Evolutionary conservation across 2,113 vertebrate species (phyloP).

Genomic region (Azemiops feae): DNA sequence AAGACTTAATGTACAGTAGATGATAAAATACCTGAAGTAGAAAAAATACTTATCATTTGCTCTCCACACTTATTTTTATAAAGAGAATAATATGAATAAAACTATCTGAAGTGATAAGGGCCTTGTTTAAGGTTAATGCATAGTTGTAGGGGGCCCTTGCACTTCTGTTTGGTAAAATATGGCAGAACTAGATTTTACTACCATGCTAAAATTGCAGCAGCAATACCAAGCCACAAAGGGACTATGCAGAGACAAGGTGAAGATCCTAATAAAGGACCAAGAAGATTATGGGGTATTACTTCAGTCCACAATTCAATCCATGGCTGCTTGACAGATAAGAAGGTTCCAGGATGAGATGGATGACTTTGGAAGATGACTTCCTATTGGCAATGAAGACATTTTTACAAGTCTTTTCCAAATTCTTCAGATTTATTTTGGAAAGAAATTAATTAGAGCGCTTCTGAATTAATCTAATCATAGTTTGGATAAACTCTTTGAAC

Average conservation of each 20-base stretch:
- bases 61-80: background rate
- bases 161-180: background rate
- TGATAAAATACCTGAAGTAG: slow-evolving; percentile 64
- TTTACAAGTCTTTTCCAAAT: background rate
- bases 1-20: slow-evolving; percentile 54
- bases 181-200: background rate
- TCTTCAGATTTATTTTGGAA: background rate
- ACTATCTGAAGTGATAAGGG: slow-evolving; percentile 58
- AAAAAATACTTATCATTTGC: slow-evolving; percentile 29
- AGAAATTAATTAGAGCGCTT: background rate
- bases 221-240: background rate
- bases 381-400: background rate
- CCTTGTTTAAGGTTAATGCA: slow-evolving; percentile 63
- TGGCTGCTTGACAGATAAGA: background rate
- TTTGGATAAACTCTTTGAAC: background rate
- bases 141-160: slow-evolving; percentile 26
- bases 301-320: background rate
- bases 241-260: background rate
- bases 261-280: background rate
- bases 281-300: background rate
- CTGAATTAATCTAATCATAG: background rate
- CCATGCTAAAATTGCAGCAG: background rate
- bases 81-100: slow-evolving; percentile 53
- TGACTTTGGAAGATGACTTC: background rate
- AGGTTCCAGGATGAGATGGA: background rate